Evolutionary conservation across 2,797 vertebrate species (phyloP).

Genomic region (Xenentodon cancila): DNA sequence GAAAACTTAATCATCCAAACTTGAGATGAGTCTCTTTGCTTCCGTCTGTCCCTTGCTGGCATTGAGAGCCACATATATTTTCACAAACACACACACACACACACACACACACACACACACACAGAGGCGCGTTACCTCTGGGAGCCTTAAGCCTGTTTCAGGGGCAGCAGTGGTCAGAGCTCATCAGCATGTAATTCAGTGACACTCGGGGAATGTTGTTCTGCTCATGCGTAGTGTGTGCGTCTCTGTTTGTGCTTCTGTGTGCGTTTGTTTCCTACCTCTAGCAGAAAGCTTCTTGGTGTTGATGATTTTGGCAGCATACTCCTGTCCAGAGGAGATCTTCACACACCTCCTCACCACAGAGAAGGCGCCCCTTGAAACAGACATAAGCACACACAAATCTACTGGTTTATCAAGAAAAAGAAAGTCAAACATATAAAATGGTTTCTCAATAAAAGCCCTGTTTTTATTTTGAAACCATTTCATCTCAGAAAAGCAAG

Average conservation of each 20-base stretch:
- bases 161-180: slow-evolving; percentile 45
- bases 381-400: slow-evolving; percentile 33
- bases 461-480: too few relatives aligned
- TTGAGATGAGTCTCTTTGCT: slow-evolving; percentile 35
- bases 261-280: slow-evolving; percentile 79
- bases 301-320: slow-evolving; percentile 98
- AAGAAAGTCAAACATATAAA: not conserved
- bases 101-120: slow-evolving; percentile 6
- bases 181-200: slow-evolving; percentile 37
- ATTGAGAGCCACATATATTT: slow-evolving; percentile 1
- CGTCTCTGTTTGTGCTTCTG: slow-evolving; percentile 5
- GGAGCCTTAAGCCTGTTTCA: slow-evolving; percentile 32
- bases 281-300: slow-evolving; percentile 98
- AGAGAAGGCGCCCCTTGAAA: slow-evolving; percentile 93
- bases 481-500: too few relatives aligned
- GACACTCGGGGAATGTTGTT: slow-evolving; percentile 34
- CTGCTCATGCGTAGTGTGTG: slow-evolving; percentile 12
- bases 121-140: slow-evolving; percentile 15
- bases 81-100: slow-evolving; percentile 3
- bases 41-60: slow-evolving; percentile 10
- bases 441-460: not conserved
- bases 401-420: slow-evolving; percentile 2
- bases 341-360: slow-evolving; percentile 97
- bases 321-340: slow-evolving; percentile 95
- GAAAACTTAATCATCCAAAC: slow-evolving; percentile 30